These are phyloP conservation scores for Tridacna crocea DNA, from an alignment of 2,888 invertebrate genomes.

Conservation along the genomic window DNA sequence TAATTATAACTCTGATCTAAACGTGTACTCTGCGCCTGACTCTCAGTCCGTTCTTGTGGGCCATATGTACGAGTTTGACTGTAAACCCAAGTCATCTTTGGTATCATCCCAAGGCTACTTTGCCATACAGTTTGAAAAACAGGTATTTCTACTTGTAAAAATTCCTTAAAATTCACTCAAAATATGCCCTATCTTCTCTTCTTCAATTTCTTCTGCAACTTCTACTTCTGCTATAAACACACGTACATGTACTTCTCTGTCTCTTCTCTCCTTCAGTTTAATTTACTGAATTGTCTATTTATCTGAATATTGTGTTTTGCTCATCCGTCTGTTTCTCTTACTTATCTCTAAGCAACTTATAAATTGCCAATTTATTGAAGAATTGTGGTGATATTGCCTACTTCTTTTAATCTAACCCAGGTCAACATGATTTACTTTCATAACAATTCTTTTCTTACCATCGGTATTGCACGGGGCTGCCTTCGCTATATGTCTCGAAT, in stretches of 20 bases:
- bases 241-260: background rate
- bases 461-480: too few species aligned
- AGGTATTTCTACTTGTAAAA: slow-evolving; percentile 10
- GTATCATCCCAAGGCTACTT: background rate
- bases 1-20: slow-evolving; percentile 49
- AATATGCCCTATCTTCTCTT: background rate
- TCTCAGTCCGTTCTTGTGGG: slow-evolving; percentile 15
- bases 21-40: slow-evolving; percentile 18
- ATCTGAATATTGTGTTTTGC: background rate
- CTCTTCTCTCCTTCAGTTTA: background rate
- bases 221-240: background rate
- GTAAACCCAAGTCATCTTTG: slow-evolving; percentile 20
- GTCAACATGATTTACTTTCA: too few species aligned
- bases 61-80: slow-evolving; percentile 48
- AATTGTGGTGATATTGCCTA: too few species aligned
- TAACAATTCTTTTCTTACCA: too few species aligned
- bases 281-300: background rate
- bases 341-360: too few species aligned
- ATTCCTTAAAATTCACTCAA: background rate
- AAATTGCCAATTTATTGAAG: too few species aligned
- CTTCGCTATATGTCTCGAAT: too few species aligned
- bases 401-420: too few species aligned
- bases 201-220: background rate
- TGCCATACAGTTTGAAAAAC: slow-evolving; percentile 28
- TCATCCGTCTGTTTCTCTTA: background rate